Conservation (phyloP, 2,113 vertebrate species). For the Pseudorasbora parva region DNA sequence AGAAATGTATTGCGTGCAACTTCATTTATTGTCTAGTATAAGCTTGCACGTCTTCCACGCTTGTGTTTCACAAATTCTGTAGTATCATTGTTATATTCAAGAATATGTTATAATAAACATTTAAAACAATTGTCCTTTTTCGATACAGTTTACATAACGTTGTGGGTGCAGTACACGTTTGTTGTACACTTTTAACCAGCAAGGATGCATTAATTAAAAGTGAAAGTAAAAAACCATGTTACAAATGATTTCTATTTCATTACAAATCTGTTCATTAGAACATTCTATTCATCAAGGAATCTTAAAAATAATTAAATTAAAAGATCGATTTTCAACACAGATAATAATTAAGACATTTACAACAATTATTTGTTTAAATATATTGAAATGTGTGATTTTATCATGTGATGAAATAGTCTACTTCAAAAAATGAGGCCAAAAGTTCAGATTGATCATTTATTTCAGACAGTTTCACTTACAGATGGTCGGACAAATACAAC, state of each 20-base stretch:
- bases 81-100: background rate
- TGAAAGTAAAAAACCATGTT: background rate
- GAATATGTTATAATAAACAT: slow-evolving; percentile 7
- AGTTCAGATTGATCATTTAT: background rate
- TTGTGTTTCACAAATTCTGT: background rate
- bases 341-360: no score
- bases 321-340: background rate
- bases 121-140: background rate
- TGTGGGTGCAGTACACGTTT: background rate
- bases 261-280: no score
- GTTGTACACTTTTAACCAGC: background rate
- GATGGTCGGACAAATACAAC: background rate
- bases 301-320: no score
- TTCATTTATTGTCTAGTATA: background rate
- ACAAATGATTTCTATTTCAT: background rate
- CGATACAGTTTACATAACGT: background rate
- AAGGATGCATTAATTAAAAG: background rate
- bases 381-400: no score
- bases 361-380: no score
- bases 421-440: background rate
- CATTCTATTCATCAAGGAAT: no score
- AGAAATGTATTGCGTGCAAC: background rate
- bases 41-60: background rate
- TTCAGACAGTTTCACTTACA: slow-evolving; percentile 10
- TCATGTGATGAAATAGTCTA: no score